Base-by-base conservation (phyloP, 1,140 invertebrate genomes). In the Zelostemma sp. region DNA sequence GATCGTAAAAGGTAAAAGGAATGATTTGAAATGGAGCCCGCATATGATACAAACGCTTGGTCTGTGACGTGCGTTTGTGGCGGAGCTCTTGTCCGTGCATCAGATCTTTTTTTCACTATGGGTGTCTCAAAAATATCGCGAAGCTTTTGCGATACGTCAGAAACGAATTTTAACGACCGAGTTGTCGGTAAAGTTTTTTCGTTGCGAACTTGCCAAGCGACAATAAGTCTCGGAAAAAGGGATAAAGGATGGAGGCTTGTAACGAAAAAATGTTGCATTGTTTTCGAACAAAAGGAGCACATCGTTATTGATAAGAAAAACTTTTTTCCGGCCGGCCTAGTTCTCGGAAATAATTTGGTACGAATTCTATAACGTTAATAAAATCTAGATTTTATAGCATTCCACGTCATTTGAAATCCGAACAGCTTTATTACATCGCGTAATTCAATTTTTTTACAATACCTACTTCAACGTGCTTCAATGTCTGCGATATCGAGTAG, bases 21-120 rank as follows among this genome's bases (percentile, higher is more conserved):
- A 77, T 77, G 74, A 78, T 77, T 76, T 75, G 17, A 76, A 77
- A 79, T 65, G 72, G 54, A 80, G 72, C 72, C 72, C 75, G 75
- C 70, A 73, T 76, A 62, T 55, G 72, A 72, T 58, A 58, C 51
- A 75, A 62, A 72, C 51, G 55, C 65, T 41, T 46, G 59, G 56
- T 47, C 68, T 72, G 46, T 48, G 47, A 16, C 25, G 58, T 25
- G 62, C 51, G 25, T 41, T 53, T 31, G 25, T 50, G 17, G 28
- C 6, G 21, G 12, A 31, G 47, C 41, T 12, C 40, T 55, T 45
- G 48, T 40, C 35, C 43, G 16, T 54, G 53, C 17, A 53, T 54
- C 5, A 64, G 35, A 38, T 3, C 3, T 14, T 2, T 38, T 11
- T n/a, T n/a, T n/a, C n/a, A n/a, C n/a, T n/a, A n/a, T n/a, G 35